Evolutionary conservation across 2,113 vertebrate genomes (phyloP).

Genomic region (Raja brachyura): DNA sequence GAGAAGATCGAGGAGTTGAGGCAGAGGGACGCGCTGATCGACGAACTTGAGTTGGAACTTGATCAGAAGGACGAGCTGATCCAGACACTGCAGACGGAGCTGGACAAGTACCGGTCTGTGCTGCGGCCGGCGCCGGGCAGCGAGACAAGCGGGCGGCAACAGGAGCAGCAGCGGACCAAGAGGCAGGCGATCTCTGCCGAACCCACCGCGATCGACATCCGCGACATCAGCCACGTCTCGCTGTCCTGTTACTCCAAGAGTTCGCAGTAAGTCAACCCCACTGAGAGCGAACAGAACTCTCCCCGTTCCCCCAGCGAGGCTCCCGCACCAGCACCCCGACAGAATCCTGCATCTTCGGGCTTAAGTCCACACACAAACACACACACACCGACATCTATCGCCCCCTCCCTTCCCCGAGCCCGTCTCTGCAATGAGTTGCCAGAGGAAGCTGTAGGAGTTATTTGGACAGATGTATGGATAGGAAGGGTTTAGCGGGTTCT

Average conservation of each 20-base stretch:
- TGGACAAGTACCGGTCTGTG: constrained; percentile 60
- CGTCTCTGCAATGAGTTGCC: too few species aligned
- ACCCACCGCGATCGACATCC: constrained; percentile 48
- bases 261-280: constrained; percentile 52
- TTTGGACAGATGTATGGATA: too few species aligned
- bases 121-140: constrained; percentile 45
- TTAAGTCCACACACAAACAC: too few species aligned
- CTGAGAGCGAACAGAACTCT: too few species aligned
- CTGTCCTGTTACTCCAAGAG: constrained; percentile 57
- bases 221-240: constrained; percentile 47
- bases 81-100: constrained; percentile 61
- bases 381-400: background rate
- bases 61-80: constrained; percentile 67
- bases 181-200: constrained; percentile 57
- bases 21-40: constrained; percentile 63
- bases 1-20: constrained; percentile 66
- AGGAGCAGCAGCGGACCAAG: constrained; percentile 47
- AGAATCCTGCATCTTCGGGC: too few species aligned
- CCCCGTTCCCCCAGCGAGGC: too few species aligned
- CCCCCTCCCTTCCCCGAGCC: background rate
- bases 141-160: constrained; percentile 12
- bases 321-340: too few species aligned
- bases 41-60: constrained; percentile 63
- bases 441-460: too few species aligned
- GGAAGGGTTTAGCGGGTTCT: too few species aligned